Conservation (phyloP, 2,888 invertebrate genomes). For the Drosophila testacea region DNA sequence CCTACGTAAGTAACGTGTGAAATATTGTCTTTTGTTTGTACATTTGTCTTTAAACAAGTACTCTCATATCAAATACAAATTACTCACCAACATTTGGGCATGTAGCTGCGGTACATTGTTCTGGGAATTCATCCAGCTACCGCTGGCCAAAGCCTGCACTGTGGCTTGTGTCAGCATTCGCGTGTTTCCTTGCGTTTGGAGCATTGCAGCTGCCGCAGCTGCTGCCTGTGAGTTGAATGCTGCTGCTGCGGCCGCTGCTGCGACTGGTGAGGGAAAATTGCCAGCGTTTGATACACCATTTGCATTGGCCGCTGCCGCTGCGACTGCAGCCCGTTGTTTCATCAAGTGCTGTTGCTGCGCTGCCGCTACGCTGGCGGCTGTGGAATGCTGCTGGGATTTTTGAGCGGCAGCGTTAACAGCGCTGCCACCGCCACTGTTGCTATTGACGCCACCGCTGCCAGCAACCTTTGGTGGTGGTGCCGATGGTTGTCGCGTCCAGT, state of each 20-base stretch:
- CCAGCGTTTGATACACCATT: constrained; percentile 59
- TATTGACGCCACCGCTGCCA: constrained; percentile 34
- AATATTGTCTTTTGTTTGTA: no score
- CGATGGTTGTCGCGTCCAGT: constrained; percentile 92
- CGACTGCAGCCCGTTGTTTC: constrained; percentile 73
- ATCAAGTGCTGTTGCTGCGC: constrained; percentile 75
- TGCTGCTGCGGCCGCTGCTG: constrained; percentile 72
- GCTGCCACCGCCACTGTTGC: constrained; percentile 72
- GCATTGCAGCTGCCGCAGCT: constrained; percentile 83
- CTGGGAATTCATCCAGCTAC: constrained; percentile 82
- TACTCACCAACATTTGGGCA: constrained; percentile 84
- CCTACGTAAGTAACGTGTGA: no score
- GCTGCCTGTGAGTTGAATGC: constrained; percentile 71
- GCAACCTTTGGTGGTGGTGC: constrained; percentile 88
- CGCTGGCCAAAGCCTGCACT: constrained; percentile 82
- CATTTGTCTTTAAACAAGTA: no score
- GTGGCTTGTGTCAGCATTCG: constrained; percentile 85
- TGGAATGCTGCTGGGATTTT: constrained; percentile 61
- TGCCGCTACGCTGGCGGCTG: constrained; percentile 48
- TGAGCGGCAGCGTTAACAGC: constrained; percentile 17
- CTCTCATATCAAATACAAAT: background rate
- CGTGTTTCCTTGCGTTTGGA: constrained; percentile 78
- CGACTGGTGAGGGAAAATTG: constrained; percentile 60
- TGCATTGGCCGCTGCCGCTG: constrained; percentile 60
- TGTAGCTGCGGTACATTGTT: constrained; percentile 82